Conservation (phyloP, 2,888 invertebrate species). For the Sesia bembeciformis region DNA sequence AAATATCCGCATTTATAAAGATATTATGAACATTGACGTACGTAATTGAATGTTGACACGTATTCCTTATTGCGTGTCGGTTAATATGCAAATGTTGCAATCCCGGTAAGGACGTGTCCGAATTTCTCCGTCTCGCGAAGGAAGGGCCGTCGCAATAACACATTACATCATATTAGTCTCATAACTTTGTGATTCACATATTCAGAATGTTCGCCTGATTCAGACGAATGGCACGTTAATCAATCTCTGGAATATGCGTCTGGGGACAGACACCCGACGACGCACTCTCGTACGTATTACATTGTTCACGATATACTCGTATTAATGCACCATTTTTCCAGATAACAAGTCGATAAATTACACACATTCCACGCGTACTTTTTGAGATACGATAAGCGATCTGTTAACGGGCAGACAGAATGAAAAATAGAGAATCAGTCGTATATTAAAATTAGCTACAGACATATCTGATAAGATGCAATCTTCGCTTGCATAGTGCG, state of each 20-base stretch:
- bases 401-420: conserved; percentile 4
- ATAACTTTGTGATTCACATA: conserved; percentile 38
- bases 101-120: conserved; percentile 23
- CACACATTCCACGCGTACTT: conserved; percentile 12
- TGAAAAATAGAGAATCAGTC: conserved; percentile 19
- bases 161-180: conserved; percentile 32
- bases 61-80: conserved; percentile 7
- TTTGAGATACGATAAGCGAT: conserved; percentile 7
- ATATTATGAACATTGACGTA: not conserved
- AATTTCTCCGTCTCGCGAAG: conserved; percentile 25
- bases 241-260: conserved; percentile 3
- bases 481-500: conserved; percentile 28
- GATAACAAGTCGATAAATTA: conserved; percentile 10
- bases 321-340: not conserved
- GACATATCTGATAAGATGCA: conserved; percentile 37
- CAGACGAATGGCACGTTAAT: conserved; percentile 18
- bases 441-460: conserved; percentile 40
- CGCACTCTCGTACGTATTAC: too few relatives aligned
- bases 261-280: not conserved
- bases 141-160: conserved; percentile 19
- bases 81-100: conserved; percentile 15
- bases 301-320: not conserved
- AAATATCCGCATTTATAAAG: not conserved
- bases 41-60: conserved; percentile 11
- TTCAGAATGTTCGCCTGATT: conserved; percentile 23